Evolutionary conservation across 35 echinoderm and acorn worm genomes (phyloP).

Genomic region (Ptychodera flava): DNA sequence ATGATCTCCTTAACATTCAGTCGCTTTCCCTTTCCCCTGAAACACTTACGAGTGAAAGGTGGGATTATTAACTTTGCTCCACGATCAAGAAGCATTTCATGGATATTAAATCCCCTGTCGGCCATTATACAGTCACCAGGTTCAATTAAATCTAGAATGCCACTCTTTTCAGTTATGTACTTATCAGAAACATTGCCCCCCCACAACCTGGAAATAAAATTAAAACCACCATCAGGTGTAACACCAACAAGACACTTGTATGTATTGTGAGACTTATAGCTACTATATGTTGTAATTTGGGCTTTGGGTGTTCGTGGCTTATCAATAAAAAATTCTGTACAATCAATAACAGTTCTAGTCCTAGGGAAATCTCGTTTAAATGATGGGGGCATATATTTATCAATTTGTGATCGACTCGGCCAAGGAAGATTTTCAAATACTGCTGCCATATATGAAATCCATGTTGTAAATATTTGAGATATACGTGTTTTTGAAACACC

Average conservation of each 20-base stretch:
- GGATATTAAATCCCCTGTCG: slow-evolving; percentile 43
- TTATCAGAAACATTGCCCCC: slow-evolving; percentile 48
- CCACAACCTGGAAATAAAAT: too few relatives aligned
- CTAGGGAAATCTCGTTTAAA: slow-evolving; percentile 24
- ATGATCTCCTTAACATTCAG: slow-evolving; percentile 40
- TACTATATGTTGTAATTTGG: slow-evolving; percentile 36
- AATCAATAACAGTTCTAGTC: slow-evolving; percentile 32
- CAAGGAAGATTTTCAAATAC: too few relatives aligned
- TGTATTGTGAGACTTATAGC: too few relatives aligned
- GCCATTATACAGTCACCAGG: slow-evolving; percentile 43
- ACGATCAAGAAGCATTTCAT: slow-evolving; percentile 20
- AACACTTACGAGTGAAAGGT: slow-evolving; percentile 36
- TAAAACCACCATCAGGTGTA: slow-evolving; percentile 31
- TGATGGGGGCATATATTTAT: slow-evolving; percentile 15
- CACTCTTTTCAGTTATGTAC: slow-evolving; percentile 28
- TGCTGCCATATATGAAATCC: slow-evolving; percentile 33
- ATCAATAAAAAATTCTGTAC: slow-evolving; percentile 40
- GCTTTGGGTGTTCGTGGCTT: slow-evolving; percentile 22
- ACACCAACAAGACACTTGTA: too few relatives aligned
- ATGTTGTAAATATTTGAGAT: slow-evolving; percentile 20
- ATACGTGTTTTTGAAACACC: slow-evolving; percentile 12
- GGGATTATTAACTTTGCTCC: slow-evolving; percentile 24
- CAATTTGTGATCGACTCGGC: slow-evolving; percentile 27
- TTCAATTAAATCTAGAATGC: slow-evolving; percentile 23
- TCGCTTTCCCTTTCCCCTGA: slow-evolving; percentile 43